phyloP scores from a whole-genome alignment of 64 coral and sea anemone species.

The Montipora cactus region DNA sequence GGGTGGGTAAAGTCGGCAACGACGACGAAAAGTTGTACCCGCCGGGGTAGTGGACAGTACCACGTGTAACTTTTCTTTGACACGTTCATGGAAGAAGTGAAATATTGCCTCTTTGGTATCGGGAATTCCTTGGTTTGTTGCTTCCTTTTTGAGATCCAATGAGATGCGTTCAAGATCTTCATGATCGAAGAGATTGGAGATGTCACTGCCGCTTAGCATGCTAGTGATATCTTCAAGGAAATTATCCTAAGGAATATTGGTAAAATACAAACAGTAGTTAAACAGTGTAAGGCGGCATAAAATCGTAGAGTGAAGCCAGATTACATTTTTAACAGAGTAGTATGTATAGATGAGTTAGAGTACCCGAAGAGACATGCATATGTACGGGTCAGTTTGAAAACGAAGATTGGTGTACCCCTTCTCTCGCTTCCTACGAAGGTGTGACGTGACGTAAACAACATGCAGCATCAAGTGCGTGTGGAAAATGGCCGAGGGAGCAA shows the following conservation, averaged over 20 bases:
- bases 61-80: constrained; percentile 80
- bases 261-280: background rate
- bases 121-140: constrained; percentile 45
- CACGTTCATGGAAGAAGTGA: constrained; percentile 85
- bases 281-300: no score
- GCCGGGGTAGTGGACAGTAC: constrained; percentile 90
- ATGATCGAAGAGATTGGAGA: constrained; percentile 81
- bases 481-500: no score
- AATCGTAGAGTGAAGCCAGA: no score
- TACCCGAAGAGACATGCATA: no score
- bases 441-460: no score
- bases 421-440: no score
- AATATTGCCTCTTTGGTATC: constrained; percentile 88
- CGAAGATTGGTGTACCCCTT: no score
- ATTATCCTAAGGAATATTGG: constrained; percentile 58
- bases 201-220: constrained; percentile 74
- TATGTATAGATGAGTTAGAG: no score
- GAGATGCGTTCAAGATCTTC: constrained; percentile 90
- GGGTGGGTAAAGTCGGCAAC: constrained; percentile 93
- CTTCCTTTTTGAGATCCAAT: constrained; percentile 75
- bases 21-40: constrained; percentile 77
- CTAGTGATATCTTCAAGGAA: constrained; percentile 96
- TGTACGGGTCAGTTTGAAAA: no score
- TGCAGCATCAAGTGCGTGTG: no score
- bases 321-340: no score